Evolutionary conservation across 2,113 vertebrate species (phyloP), one percentile per base, ranked within the genome.

Genomic region (Silurus glanis): DNA sequence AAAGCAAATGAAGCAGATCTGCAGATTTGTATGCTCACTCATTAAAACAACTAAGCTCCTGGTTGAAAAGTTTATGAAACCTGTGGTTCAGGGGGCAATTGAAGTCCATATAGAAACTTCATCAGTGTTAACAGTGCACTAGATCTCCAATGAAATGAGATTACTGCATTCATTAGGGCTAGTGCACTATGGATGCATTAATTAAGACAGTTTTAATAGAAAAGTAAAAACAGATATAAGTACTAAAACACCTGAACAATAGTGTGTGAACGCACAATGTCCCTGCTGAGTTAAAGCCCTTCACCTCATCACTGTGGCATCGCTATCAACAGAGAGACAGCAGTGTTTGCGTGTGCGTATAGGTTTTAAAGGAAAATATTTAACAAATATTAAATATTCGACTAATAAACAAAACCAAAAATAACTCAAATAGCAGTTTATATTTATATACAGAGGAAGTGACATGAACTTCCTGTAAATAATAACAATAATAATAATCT

Each of bases 371-470:
- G 19, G 51, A 19, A 23, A 71, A 49, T 9, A 74, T 74, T 49
- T 0, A 74, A 51, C 45, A 49, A 74, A 49, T 25, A 76, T 78
- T 25, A 56, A 78, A 55, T 25, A 76, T 76, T 53, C n/a, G 14
- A 25, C 74, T 16, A 78, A 78, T 78, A 78, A 78, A 78, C 55
- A 78, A 78, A 25, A 12, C 51, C 74, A 78, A 23, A 25, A 51
- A 25, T 0, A 6, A 13, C 6, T 16, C 47, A n/a, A 75, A 37
- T 37, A 37, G 37, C 10, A 51, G 47, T 53, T 75, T n/a, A 75
- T 23, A 51, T 6, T n/a, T n/a, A n/a, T 75, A 14, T 12, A 53
- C 47, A n/a, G 4, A 75, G 45, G 25, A 72, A 45, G 69, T 72
- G 17, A 45, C 66, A 71, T 47, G 67, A 71, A 67, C 10, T 28